Evolutionary conservation across 1,140 invertebrate genomes (phyloP).

Genomic region (Telenomus remus): DNA sequence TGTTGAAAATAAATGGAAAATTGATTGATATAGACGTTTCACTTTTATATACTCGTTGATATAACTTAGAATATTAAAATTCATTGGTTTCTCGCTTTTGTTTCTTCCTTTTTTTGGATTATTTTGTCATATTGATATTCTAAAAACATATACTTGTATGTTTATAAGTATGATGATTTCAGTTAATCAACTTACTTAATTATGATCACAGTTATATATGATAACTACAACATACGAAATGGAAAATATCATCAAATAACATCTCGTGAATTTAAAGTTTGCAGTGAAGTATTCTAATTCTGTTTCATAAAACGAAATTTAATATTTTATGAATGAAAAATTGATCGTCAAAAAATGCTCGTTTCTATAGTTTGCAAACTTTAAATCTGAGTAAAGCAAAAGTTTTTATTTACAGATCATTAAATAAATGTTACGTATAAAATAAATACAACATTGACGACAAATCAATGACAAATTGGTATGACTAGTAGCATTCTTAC

Average conservation of each 20-base stretch:
- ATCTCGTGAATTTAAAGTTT: constrained; percentile 18
- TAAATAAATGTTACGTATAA: constrained; percentile 22
- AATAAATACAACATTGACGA: too few species aligned
- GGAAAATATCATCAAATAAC: constrained; percentile 19
- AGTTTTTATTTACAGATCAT: constrained; percentile 65
- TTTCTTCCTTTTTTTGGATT: background rate
- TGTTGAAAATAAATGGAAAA: too few species aligned
- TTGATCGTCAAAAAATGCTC: too few species aligned
- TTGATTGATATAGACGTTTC: too few species aligned
- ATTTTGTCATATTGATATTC: background rate
- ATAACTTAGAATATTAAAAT: too few species aligned
- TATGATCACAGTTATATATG: constrained; percentile 76
- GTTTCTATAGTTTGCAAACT: too few species aligned
- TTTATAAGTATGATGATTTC: constrained; percentile 18
- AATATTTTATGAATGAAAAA: too few species aligned
- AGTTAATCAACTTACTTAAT: constrained; percentile 67
- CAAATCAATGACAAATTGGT: constrained; percentile 25
- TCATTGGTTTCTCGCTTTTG: too few species aligned
- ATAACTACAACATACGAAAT: constrained; percentile 60
- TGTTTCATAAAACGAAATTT: background rate
- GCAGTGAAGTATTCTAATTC: constrained; percentile 7
- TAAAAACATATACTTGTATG: background rate
- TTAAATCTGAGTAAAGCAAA: too few species aligned
- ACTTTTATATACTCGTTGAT: too few species aligned
- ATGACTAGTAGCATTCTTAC: constrained; percentile 67